phyloP scores from a whole-genome alignment of 2,797 vertebrate species.

The Numenius phaeopus region DNA sequence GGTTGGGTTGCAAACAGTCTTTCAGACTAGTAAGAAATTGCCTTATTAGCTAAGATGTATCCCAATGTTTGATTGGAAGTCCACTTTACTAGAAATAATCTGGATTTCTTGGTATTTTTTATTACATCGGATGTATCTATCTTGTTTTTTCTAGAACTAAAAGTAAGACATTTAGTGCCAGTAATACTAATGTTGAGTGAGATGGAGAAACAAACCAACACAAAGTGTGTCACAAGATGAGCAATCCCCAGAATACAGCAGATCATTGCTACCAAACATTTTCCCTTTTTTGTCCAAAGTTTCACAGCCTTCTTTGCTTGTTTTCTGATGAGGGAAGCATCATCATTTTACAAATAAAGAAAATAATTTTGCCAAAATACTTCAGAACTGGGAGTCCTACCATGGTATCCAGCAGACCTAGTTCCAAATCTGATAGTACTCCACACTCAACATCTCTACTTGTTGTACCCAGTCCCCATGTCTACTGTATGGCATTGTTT shows the following conservation, averaged over 20 bases:
- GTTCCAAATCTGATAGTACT: background rate
- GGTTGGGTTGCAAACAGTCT: background rate
- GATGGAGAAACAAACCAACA: background rate
- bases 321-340: background rate
- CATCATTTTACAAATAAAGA: background rate
- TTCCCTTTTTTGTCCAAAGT: background rate
- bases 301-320: background rate
- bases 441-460: background rate
- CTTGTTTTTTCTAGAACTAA: background rate
- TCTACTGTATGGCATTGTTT: background rate
- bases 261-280: background rate
- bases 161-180: background rate
- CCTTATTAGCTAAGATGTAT: background rate
- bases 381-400: background rate
- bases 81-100: background rate
- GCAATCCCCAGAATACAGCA: background rate
- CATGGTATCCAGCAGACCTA: background rate
- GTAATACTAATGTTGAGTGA: background rate
- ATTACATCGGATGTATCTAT: background rate
- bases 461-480: fast-evolving
- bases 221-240: background rate
- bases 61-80: background rate
- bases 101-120: background rate
- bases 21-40: background rate
- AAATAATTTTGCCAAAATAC: background rate